Evolutionary conservation across 2,888 invertebrate species (phyloP).

Genomic region (Sympetrum striolatum): DNA sequence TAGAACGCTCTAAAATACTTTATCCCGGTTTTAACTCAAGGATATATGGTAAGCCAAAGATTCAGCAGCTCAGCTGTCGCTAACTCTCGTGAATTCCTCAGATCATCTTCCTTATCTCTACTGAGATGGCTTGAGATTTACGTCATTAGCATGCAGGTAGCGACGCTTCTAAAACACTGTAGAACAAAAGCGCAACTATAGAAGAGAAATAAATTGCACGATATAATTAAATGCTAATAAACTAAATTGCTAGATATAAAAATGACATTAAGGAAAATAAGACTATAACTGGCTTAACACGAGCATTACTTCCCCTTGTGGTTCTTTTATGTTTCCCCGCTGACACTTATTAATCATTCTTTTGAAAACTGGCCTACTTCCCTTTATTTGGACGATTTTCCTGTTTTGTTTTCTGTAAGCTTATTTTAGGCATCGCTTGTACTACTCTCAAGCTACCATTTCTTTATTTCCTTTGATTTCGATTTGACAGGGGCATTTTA

Average conservation of each 20-base stretch:
- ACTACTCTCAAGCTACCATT: neutral
- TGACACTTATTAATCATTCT: slow-evolving; percentile 2
- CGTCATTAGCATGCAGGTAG: slow-evolving; percentile 34
- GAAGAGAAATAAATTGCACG: slow-evolving; percentile 26
- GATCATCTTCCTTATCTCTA: neutral
- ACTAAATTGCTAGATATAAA: slow-evolving; percentile 1
- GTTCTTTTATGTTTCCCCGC: neutral
- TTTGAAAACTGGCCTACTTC: neutral
- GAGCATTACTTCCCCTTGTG: neutral
- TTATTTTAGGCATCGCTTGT: neutral
- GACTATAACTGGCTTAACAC: neutral
- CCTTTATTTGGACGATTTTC: neutral
- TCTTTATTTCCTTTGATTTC: neutral
- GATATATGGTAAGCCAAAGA: no score
- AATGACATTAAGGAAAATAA: neutral
- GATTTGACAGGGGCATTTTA: neutral
- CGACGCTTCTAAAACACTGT: slow-evolving; percentile 20
- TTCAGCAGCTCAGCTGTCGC: no score
- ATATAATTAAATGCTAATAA: slow-evolving; percentile 14
- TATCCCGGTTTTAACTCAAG: no score
- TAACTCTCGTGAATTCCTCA: no score
- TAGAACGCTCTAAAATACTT: no score
- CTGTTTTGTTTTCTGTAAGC: neutral
- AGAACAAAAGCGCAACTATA: slow-evolving; percentile 17
- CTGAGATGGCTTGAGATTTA: slow-evolving; percentile 13